phyloP scores from a whole-genome alignment of 2,113 vertebrate genomes.

The Dicerorhinus sumatrensis region DNA sequence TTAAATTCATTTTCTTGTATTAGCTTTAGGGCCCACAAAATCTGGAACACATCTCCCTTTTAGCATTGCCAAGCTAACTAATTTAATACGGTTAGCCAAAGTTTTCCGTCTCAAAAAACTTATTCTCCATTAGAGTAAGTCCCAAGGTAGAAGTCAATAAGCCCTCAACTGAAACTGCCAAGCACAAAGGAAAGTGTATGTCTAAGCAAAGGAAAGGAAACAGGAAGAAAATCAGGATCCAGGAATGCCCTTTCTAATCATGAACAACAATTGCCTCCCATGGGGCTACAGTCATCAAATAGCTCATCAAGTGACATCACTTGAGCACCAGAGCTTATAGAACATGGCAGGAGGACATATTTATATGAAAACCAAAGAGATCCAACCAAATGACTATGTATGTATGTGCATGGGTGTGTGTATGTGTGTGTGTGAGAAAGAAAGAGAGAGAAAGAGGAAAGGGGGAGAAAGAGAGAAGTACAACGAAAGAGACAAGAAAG shows the following conservation, averaged over 20 bases:
- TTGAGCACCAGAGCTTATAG: background rate
- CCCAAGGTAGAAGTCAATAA: conserved; percentile 11
- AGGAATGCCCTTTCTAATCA: background rate
- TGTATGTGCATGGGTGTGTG: background rate
- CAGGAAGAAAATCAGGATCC: background rate
- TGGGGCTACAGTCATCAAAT: background rate
- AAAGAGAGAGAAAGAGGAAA: background rate
- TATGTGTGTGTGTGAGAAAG: too few species aligned
- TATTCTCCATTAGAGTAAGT: conserved; percentile 44
- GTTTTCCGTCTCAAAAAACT: background rate
- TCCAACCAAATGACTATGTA: background rate
- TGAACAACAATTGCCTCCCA: background rate
- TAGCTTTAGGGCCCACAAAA: conserved; percentile 23
- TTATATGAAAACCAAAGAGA: background rate
- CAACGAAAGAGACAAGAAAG: background rate
- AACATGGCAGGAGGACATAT: background rate
- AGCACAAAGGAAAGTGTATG: background rate
- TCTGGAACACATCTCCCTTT: background rate
- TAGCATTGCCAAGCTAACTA: conserved; percentile 32
- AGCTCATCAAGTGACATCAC: background rate
- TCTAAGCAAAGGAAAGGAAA: background rate
- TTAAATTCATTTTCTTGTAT: conserved; percentile 2
- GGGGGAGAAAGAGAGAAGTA: background rate
- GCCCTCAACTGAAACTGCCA: background rate
- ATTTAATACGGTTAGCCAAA: conserved; percentile 36